Conservation (phyloP, 2,888 invertebrate genomes). For the Volucella zonaria region DNA sequence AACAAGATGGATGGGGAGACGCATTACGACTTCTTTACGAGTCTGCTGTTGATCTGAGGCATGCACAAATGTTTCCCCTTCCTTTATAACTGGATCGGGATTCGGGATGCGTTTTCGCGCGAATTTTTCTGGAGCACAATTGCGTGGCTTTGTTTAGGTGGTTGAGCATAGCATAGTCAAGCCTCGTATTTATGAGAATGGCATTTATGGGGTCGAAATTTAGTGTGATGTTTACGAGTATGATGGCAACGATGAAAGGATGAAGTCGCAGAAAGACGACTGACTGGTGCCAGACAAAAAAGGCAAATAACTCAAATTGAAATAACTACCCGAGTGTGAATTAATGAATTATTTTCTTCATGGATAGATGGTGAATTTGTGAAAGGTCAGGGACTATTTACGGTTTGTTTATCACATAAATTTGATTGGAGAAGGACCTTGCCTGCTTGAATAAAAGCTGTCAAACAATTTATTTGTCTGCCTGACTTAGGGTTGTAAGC, state of each 20-base stretch:
- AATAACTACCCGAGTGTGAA: constrained; percentile 19
- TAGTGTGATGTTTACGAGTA: constrained; percentile 34
- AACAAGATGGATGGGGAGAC: not conserved
- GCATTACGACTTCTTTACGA: constrained; percentile 15
- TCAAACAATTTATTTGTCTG: too few species aligned
- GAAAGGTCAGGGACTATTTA: constrained; percentile 37
- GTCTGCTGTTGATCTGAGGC: not conserved
- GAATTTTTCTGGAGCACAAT: constrained; percentile 50
- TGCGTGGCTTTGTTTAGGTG: constrained; percentile 38
- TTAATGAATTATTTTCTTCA: constrained; percentile 22
- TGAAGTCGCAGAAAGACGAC: constrained; percentile 19
- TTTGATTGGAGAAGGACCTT: not conserved
- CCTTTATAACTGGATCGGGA: constrained; percentile 11
- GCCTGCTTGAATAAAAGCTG: too few species aligned
- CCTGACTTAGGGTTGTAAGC: too few species aligned
- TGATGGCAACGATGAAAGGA: constrained; percentile 17
- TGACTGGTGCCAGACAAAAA: constrained; percentile 28
- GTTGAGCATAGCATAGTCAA: constrained; percentile 4
- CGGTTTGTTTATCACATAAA: not conserved
- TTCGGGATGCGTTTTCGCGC: constrained; percentile 13
- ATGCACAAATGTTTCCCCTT: constrained; percentile 21
- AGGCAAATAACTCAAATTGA: constrained; percentile 28
- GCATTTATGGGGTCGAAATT: constrained; percentile 23
- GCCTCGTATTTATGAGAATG: not conserved
- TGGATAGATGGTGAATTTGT: not conserved